Conservation (phyloP, 1,140 invertebrate genomes). For the Pseudomyrmex sp. region DNA sequence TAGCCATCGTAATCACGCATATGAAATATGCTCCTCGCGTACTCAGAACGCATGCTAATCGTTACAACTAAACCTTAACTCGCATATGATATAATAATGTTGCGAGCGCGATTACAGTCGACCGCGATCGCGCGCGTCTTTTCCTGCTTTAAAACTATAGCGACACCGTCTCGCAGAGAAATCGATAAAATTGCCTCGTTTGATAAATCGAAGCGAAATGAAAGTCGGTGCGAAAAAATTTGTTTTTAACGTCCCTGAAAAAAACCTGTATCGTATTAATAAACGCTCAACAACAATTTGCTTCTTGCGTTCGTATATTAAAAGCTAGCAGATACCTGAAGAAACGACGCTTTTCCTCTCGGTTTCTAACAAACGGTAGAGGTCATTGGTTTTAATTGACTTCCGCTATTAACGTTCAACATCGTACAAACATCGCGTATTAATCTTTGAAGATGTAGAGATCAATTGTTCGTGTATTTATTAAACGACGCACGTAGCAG, state of each 20-base stretch:
- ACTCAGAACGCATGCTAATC: slow-evolving; percentile 7
- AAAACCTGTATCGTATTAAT: not conserved
- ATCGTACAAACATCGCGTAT: not conserved
- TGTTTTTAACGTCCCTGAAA: too few species aligned
- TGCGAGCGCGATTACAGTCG: slow-evolving; percentile 17
- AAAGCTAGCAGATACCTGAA: not conserved
- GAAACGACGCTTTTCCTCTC: not conserved
- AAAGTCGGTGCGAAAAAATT: not conserved
- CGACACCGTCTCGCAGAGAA: not conserved
- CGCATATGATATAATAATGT: not conserved
- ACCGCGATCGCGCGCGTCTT: not conserved
- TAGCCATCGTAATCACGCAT: not conserved
- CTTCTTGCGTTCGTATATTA: not conserved
- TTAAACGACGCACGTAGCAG: not conserved
- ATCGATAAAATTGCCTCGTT: slow-evolving; percentile 25
- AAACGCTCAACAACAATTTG: too few species aligned
- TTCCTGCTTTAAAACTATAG: too few species aligned
- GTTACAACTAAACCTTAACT: slow-evolving; percentile 22
- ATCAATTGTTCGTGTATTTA: not conserved
- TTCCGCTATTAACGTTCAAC: not conserved
- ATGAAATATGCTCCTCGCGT: slow-evolving; percentile 34
- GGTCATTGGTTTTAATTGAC: slow-evolving; percentile 11
- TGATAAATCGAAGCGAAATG: slow-evolving; percentile 5
- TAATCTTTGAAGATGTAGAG: too few species aligned
- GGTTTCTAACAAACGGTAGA: not conserved